phyloP scores from a whole-genome alignment of 1,140 invertebrate genomes.

The Drosophila ogumai region DNA sequence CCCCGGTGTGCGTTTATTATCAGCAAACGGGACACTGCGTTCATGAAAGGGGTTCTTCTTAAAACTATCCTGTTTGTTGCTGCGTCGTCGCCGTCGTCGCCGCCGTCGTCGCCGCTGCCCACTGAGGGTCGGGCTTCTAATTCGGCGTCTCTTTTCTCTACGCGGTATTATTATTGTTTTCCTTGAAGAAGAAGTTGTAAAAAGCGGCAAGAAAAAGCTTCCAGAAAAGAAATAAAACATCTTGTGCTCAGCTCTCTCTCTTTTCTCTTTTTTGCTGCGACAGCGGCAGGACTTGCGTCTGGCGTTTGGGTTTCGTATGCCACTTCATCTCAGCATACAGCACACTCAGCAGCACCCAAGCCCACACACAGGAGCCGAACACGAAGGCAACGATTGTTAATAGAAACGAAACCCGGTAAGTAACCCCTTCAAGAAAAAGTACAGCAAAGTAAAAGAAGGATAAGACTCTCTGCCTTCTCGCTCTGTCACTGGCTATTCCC shows the following conservation, averaged over 20 bases:
- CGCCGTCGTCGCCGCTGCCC: constrained; percentile 37
- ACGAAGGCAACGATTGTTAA: neutral
- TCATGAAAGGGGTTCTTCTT: constrained; percentile 66
- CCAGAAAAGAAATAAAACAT: constrained; percentile 54
- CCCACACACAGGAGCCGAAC: neutral
- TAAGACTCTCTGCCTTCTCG: constrained; percentile 23
- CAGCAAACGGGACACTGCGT: constrained; percentile 72
- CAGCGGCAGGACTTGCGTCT: constrained; percentile 41
- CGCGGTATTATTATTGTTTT: constrained; percentile 66
- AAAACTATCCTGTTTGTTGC: constrained; percentile 48
- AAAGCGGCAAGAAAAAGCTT: constrained; percentile 54
- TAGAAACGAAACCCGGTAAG: constrained; percentile 34
- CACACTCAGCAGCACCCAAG: neutral
- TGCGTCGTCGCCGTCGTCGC: constrained; percentile 25
- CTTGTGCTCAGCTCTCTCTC: constrained; percentile 40
- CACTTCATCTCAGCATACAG: neutral
- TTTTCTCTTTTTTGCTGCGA: constrained; percentile 27
- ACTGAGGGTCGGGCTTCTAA: constrained; percentile 39
- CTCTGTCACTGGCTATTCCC: neutral
- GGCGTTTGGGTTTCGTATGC: constrained; percentile 12
- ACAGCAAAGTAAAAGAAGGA: constrained; percentile 35
- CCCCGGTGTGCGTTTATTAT: constrained; percentile 67
- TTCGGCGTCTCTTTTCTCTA: constrained; percentile 66
- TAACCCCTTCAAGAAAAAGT: constrained; percentile 57
- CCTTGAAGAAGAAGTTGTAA: constrained; percentile 66